Evolutionary conservation across 2,888 invertebrate species (phyloP).

Genomic region (Tanypteryx hageni): DNA sequence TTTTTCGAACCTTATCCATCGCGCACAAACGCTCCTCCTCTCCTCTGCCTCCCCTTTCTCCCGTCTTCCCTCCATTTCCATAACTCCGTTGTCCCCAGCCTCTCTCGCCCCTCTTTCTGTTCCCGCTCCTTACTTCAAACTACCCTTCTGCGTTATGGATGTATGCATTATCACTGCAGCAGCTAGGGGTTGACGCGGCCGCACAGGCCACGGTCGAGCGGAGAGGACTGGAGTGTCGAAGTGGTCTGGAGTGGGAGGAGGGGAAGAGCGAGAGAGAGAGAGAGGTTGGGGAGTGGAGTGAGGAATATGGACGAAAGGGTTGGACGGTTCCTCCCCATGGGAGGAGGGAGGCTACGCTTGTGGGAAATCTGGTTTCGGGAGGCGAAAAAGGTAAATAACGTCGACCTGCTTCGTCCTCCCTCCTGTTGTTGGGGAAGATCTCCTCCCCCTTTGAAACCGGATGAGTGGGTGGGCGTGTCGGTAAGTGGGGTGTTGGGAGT

Average conservation of each 20-base stretch:
- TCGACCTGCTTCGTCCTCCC: conserved; percentile 14
- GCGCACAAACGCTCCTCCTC: too few species aligned
- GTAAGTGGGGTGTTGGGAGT: not conserved
- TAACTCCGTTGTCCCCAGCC: too few species aligned
- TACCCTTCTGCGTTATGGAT: conserved; percentile 17
- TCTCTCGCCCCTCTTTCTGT: not conserved
- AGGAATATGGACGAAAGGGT: not conserved
- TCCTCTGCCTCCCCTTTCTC: too few species aligned
- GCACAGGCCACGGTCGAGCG: not conserved
- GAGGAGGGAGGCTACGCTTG: not conserved
- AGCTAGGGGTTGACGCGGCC: not conserved
- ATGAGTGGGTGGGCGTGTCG: not conserved
- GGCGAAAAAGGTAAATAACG: conserved; percentile 61
- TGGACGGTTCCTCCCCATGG: not conserved
- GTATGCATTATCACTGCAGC: conserved; percentile 23
- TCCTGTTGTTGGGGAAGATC: not conserved
- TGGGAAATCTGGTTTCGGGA: conserved; percentile 59
- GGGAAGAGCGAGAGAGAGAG: too few species aligned
- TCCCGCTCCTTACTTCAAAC: not conserved
- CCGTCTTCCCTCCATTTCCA: too few species aligned
- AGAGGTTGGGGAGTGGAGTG: too few species aligned
- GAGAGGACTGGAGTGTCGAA: not conserved
- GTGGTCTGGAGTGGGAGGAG: too few species aligned
- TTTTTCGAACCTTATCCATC: too few species aligned
- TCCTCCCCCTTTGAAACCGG: not conserved